Evolutionary conservation across 2,797 vertebrate genomes (phyloP).

Genomic region (Leptodactylus fallax): DNA sequence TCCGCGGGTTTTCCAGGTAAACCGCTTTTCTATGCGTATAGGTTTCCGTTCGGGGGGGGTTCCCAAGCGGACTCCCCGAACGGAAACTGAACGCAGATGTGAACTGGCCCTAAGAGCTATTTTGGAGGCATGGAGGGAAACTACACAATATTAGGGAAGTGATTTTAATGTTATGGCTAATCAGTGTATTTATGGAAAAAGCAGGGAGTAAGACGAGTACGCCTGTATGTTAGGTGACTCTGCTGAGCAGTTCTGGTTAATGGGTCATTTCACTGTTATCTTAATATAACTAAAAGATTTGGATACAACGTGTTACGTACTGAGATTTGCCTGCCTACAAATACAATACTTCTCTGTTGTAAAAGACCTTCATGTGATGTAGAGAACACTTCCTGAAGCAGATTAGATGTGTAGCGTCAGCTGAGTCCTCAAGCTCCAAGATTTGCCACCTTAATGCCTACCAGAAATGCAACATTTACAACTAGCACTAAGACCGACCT

Average conservation of each 20-base stretch:
- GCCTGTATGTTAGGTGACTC: no score
- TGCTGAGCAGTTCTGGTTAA: neutral
- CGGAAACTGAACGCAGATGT: no score
- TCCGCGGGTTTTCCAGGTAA: no score
- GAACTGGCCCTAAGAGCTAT: no score
- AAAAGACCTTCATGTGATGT: conserved; percentile 43
- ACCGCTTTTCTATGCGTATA: no score
- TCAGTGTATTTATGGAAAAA: neutral
- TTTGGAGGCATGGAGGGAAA: no score
- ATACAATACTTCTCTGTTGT: conserved; percentile 34
- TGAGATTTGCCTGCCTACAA: neutral
- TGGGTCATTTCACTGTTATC: neutral
- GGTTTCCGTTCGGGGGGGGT: no score
- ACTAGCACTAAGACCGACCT: neutral
- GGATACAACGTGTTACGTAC: neutral
- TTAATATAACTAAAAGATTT: neutral
- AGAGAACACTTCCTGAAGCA: conserved; percentile 28
- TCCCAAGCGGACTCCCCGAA: no score
- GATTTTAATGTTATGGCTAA: no score
- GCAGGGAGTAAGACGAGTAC: neutral
- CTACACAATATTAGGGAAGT: no score
- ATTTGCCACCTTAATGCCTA: conserved; percentile 11
- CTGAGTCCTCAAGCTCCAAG: conserved; percentile 12
- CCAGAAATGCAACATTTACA: conserved; percentile 7
- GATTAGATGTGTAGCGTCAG: conserved; percentile 13